Evolutionary conservation across 2,113 vertebrate genomes (phyloP).

Genomic region (Nesoenas mayeri): DNA sequence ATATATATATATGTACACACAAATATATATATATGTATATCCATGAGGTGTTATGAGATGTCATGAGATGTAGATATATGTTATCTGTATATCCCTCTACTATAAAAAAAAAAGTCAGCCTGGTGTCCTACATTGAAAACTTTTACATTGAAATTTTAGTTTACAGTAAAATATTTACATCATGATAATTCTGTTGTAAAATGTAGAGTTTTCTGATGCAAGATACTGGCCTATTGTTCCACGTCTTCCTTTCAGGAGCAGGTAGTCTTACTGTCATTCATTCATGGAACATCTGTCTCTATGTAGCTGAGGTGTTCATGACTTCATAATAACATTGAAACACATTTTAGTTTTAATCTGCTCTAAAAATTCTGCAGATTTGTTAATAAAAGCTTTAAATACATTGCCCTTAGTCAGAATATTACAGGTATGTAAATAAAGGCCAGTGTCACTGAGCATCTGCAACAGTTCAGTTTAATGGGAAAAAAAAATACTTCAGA

Average conservation of each 20-base stretch:
- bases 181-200: not conserved
- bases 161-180: not conserved
- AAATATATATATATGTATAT: not conserved
- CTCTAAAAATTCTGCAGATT: not conserved
- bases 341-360: not conserved
- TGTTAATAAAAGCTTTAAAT: not conserved
- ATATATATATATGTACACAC: not conserved
- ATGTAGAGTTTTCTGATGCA: not conserved
- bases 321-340: not conserved
- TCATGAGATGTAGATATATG: accelerated
- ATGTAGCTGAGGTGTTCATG: not conserved
- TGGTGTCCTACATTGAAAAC: not conserved
- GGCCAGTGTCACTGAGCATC: not conserved
- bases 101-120: not conserved
- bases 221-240: accelerated
- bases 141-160: not conserved
- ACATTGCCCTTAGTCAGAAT: not conserved
- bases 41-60: not conserved
- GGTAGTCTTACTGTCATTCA: not conserved
- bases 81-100: not conserved
- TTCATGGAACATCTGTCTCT: not conserved
- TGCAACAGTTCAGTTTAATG: not conserved
- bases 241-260: not conserved
- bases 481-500: not conserved
- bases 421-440: not conserved